Base-by-base conservation (phyloP, 2,797 vertebrate genomes). In the Sebastes itinus region DNA sequence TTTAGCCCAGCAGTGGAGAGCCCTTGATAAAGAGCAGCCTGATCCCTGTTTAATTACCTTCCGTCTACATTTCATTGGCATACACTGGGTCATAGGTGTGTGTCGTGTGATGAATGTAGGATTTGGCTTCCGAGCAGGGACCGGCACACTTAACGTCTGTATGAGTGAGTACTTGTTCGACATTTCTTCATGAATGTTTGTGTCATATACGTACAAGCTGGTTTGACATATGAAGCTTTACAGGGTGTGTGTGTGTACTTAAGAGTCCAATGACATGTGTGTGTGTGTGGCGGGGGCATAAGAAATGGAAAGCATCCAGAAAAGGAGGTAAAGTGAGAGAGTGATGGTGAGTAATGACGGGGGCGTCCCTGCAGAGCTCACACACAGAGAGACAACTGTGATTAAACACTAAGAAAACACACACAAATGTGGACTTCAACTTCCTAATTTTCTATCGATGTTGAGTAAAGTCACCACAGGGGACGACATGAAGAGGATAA, bases 41-140 rank as follows among this genome's bases (percentile, higher is more conserved):
- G 91, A 95, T 94, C 94, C 94, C 91, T 92, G 91, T 95, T 95
- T 94, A 94, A 94, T 94, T 95, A 93, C 90, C 93, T 94, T 89
- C 88, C 84, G 75, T 92, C 92, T 91, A 82, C 89, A 82, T 93
- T 92, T 94, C 92, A 87, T 82, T 60, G 87, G 84, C 85, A 80
- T 52, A 87, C 86, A 81, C 81, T 33, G 87, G 91, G 92, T 92
- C 89, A 91, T 60, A 81, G 85, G 87, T 90, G 85, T 89, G 87
- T 82, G 89, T 89, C 65, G 84, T 90, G 91, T 49, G 71, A 67
- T 74, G 86, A 90, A 91, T 91, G 64, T 58, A 35, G 52, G 84
- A 88, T 84, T 88, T 75, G 63, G 72, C 58, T 81, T 64, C 22
- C 0, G 32, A 66, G 69, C 63, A 54, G 46, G 10, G n/a, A 70